Evolutionary conservation across 2,888 invertebrate genomes (phyloP).

Genomic region (Mongoloraphidia duomilia): DNA sequence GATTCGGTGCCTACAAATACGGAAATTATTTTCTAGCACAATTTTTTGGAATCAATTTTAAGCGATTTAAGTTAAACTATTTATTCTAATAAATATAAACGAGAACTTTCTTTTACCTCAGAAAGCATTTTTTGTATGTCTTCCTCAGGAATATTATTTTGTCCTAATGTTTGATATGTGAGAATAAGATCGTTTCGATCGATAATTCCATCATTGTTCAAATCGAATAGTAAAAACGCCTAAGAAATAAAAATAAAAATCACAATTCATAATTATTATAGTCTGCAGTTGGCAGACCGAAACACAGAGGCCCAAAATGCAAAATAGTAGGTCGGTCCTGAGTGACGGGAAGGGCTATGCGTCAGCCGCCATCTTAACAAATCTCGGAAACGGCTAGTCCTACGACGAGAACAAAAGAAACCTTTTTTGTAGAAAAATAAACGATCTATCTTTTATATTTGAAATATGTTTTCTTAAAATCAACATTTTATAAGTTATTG

Average conservation of each 20-base stretch:
- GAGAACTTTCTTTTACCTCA: constrained; percentile 38
- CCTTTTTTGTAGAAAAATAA: no score
- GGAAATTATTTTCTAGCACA: background rate
- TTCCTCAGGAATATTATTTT: constrained; percentile 37
- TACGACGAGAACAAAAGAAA: no score
- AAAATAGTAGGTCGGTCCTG: no score
- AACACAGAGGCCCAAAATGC: no score
- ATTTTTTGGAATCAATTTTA: background rate
- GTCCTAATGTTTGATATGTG: constrained; percentile 45
- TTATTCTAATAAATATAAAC: background rate
- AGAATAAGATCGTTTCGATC: constrained; percentile 47
- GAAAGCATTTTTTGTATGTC: constrained; percentile 44
- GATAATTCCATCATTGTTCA: constrained; percentile 50
- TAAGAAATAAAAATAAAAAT: constrained; percentile 19
- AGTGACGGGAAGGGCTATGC: no score
- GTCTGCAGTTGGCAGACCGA: no score
- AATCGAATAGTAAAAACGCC: constrained; percentile 50
- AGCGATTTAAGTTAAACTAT: background rate
- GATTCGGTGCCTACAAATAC: constrained; percentile 30
- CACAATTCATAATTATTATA: no score
- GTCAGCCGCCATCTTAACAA: no score
- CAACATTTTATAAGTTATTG: background rate
- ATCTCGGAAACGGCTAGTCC: no score
- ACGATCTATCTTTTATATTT: no score
- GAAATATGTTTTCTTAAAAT: constrained; percentile 1